These are phyloP conservation scores for Apis florea DNA, from an alignment of 1,140 invertebrate species.

Conservation along the genomic window DNA sequence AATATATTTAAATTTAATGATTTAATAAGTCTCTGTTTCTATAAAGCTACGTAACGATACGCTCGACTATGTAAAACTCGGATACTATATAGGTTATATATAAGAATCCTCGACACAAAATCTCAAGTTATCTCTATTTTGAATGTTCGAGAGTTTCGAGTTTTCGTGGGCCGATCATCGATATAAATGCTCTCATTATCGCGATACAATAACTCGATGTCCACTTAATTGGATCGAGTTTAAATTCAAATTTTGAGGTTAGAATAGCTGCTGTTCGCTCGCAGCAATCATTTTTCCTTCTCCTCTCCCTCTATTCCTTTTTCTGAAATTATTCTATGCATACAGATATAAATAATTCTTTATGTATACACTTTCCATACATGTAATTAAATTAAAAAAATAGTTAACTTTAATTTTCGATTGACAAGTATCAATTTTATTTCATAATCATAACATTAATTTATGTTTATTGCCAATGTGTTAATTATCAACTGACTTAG, in stretches of 20 bases:
- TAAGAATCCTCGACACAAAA: not conserved
- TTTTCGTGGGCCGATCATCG: not conserved
- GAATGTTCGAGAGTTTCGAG: not conserved
- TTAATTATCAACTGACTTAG: not conserved
- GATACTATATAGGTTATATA: not conserved
- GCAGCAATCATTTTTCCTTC: not conserved
- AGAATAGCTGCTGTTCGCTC: not conserved
- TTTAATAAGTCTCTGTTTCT: not conserved
- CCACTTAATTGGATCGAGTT: slow-evolving; percentile 8
- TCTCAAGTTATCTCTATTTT: not conserved
- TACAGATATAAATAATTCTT: not conserved
- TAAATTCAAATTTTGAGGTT: not conserved
- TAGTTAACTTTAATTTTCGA: too few species aligned
- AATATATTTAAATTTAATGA: too few species aligned
- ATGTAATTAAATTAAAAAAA: not conserved
- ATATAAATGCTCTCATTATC: slow-evolving; percentile 3
- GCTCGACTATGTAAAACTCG: not conserved
- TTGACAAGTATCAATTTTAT: not conserved
- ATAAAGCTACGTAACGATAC: not conserved
- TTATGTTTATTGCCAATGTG: not conserved
- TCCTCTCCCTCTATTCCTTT: not conserved
- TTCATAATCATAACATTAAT: not conserved
- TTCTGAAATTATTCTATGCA: not conserved
- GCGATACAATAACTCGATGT: slow-evolving; percentile 19
- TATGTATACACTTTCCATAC: not conserved